Base-by-base conservation (phyloP, 1,140 invertebrate genomes). In the Periplaneta americana region DNA sequence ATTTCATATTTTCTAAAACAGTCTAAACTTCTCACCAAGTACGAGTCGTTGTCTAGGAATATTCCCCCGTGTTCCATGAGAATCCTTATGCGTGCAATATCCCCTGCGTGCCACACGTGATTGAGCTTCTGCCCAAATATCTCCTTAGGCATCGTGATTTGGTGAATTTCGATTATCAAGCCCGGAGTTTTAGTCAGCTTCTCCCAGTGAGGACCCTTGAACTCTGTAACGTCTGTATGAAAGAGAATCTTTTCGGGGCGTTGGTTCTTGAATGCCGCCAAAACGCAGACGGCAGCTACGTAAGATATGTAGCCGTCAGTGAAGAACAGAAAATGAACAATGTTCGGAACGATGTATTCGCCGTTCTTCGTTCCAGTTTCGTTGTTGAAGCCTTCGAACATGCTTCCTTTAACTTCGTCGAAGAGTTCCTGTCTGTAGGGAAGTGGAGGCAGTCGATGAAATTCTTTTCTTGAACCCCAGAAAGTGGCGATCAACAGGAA, bases 1-100 rank as follows among this genome's bases (percentile, higher is more conserved):
- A 87, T 85, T 82, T 86, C 86, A 79, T 84, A 87, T 78, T 83
- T 83, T 34, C 84, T 35, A 35, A 84, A 85, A 28, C 78, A 35
- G 35, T 85, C 78, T 22, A 85, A 34, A 75, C 75, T 84, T 37
- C 83, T 81, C 11, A 85, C 82, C 22, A 85, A 34, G 66, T 82
- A 84, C 9, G 80, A 80, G 74, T 85, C 85, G 57, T 83, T 85
- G 77, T 85, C 85, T 18, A 85, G 77, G 82, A 84, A 85, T 33
- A 85, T 85, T 2, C 85, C 85, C 8, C 85, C 85, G 78, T 84
- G 82, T 74, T 84, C 48, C 81, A 84, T 82, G n/a, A 85, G 80
- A 2, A 85, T 81, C 11, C 66, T 22, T 13, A 85, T 80, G 28
- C 85, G 74, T 22, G 83, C 37, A 11, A 85, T 75, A 80, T 85